phyloP scores from a whole-genome alignment of 92 coral and sea anemone species.

The Parazoanthus darwini region DNA sequence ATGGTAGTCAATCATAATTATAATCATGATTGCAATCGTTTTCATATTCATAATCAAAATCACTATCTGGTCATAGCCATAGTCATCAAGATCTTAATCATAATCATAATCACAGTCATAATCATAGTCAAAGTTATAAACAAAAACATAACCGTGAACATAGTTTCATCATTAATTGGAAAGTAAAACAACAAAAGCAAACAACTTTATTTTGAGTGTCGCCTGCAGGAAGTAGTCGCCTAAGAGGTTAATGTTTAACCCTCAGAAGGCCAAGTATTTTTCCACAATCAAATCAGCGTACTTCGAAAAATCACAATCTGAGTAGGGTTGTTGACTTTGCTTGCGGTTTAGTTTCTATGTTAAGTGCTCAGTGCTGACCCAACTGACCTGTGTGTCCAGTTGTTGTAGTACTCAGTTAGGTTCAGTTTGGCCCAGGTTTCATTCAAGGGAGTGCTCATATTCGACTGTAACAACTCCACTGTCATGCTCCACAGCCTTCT shows the following conservation, averaged over 20 bases:
- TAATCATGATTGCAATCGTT: neutral
- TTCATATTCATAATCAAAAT: neutral
- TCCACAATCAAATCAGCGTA: too few relatives aligned
- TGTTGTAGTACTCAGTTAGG: slow-evolving; percentile 38
- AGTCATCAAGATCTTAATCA: neutral
- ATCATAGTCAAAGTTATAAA: too few relatives aligned
- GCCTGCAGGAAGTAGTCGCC: too few relatives aligned
- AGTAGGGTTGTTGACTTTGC: neutral
- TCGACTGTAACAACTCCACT: slow-evolving; percentile 44
- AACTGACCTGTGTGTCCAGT: slow-evolving; percentile 66
- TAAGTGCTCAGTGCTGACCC: too few relatives aligned
- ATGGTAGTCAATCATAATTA: neutral
- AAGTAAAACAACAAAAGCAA: too few relatives aligned
- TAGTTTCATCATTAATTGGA: too few relatives aligned
- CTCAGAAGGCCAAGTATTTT: too few relatives aligned
- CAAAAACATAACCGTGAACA: too few relatives aligned
- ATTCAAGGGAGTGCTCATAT: slow-evolving; percentile 54
- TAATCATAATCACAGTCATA: too few relatives aligned
- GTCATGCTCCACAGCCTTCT: slow-evolving; percentile 59
- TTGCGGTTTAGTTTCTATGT: neutral
- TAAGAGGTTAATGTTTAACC: too few relatives aligned
- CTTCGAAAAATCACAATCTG: too few relatives aligned
- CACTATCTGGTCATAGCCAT: neutral
- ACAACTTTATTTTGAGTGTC: too few relatives aligned
- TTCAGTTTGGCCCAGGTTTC: slow-evolving; percentile 56